Base-by-base conservation (phyloP, 1,140 invertebrate genomes). In the Rhagoletis pomonella region DNA sequence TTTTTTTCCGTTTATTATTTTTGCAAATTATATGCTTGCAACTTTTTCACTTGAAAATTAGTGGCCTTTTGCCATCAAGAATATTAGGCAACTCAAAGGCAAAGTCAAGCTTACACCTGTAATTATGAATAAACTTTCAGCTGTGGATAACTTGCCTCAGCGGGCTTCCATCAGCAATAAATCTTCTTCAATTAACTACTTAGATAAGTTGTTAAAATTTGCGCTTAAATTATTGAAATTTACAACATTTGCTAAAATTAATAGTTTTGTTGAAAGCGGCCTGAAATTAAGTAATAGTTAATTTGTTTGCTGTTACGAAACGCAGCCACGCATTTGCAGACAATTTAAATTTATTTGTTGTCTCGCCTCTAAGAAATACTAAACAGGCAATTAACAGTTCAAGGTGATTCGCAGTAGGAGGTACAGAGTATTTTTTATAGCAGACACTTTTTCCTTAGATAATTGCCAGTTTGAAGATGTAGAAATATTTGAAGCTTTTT, bases 121-220 rank as follows among this genome's bases (percentile, higher is more conserved):
- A 29, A 29, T 29, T 29, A 29, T 29, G 29, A 29, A 29, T 55
- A 55, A 5, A 7, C 50, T 5, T 55, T 7, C 5, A 55, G 50
- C 10, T 55, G 50, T 55, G 10, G 10, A 10, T 55, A 55, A 10
- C 50, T 55, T 55, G 50, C 50, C 10, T 55, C 50, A 55, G 10
- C 50, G 50, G 50, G 50, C 50, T 55, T 55, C 50, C 50, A 55
- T 55, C 12, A 73, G 14, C 42, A 73, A 73, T 73, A 73, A 73
- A 73, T 73, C 67, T 73, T 73, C 67, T 73, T 73, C 67, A 73
- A 73, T 73, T 29, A 29, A 29, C 29, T 29, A 29, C 29, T 29
- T 73, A 73, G 67, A 73, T 73, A 73, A 73, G 42, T 39, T 14
- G n/a, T 73, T 73, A 73, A 73, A 73, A 47, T 73, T 4, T 44